Base-by-base conservation (phyloP, 2,888 invertebrate species). In the Penaeus monodon region DNA sequence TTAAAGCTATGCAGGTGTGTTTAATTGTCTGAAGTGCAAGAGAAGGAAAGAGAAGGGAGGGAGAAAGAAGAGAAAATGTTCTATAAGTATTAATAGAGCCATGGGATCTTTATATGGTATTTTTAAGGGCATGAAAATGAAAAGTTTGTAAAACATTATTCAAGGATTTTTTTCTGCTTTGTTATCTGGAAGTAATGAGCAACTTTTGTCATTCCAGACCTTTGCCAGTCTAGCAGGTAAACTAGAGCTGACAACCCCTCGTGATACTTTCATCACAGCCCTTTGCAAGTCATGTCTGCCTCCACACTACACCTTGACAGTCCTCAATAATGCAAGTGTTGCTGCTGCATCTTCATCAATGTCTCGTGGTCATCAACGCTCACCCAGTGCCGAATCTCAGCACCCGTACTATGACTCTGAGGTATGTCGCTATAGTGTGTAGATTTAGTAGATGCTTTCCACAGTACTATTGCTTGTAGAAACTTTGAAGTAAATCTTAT, bases 231-330 rank as follows among this genome's bases (percentile, higher is more conserved):
- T 99, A 76, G 97, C 98, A 92, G 99, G 99, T 29, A 94, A 95
- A 92, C 94, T 98, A 89, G 95, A 95, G 84, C 92, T 96, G 91
- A 94, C 94, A 74, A 93, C 94, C 27, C 97, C 98, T 0, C 95
- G 99, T 64, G 98, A 99, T 93, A 98, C 98, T 73, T 98, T 98
- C 92, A 96, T 99, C 76, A 96, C 97, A 77, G 96, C 98, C 7
- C 95, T 99, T 91, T 99, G 99, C 92, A 97, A 98, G 92, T 96
- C 97, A n/a, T 98, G 98, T 0, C 94, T 99, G 90, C 99, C 99
- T 0, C 97, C 98, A 1, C 97, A 97, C 93, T 99, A 99, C 93
- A 97, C 97, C 88, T 94, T 98, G 91, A 97, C 97, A 6, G 96
- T 98, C 74, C 94, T 98, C 90, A 96, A 91, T 85, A 90, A 91